A percentile compares a stretch with the other conserved stretches of the same genome.
phyloP scores from a whole-genome alignment of 2,888 invertebrate species.

The Thymelicus lineola region DNA sequence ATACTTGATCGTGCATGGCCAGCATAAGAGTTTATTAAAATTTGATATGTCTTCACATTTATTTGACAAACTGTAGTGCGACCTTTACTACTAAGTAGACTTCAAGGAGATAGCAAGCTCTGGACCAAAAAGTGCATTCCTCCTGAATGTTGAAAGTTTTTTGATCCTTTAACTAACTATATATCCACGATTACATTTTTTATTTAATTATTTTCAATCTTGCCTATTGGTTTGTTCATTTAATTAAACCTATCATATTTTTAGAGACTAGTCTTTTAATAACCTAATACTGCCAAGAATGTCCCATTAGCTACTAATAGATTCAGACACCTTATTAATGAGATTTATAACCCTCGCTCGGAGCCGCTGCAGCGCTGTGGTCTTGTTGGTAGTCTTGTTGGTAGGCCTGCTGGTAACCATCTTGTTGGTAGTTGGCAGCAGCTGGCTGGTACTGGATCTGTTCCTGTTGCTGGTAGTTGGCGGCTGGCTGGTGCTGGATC shows the following conservation, averaged over 20 bases:
- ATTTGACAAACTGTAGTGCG: too few species aligned
- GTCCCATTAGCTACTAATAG: neutral
- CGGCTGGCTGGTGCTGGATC: slow-evolving; percentile 26
- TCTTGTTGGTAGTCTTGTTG: slow-evolving; percentile 33
- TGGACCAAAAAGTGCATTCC: too few species aligned
- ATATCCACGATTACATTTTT: too few species aligned
- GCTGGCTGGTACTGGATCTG: slow-evolving; percentile 22
- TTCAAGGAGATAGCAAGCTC: too few species aligned
- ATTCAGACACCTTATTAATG: neutral
- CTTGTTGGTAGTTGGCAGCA: slow-evolving; percentile 37
- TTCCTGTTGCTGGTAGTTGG: slow-evolving; percentile 39
- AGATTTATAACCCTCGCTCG: slow-evolving; percentile 37
- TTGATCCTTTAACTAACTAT: too few species aligned
- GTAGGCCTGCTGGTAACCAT: slow-evolving; percentile 43
- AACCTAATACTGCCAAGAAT: neutral
- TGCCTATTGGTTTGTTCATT: neutral
- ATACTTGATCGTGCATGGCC: too few species aligned
- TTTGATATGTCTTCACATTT: too few species aligned
- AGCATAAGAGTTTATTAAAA: too few species aligned
- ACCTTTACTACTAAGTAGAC: too few species aligned
- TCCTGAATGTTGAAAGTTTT: too few species aligned
- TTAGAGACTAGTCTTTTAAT: neutral
- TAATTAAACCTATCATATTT: neutral
- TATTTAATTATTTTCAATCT: neutral
- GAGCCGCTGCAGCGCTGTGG: slow-evolving; percentile 5